Conservation (phyloP, 2,888 invertebrate genomes). For the Icerya purchasi region DNA sequence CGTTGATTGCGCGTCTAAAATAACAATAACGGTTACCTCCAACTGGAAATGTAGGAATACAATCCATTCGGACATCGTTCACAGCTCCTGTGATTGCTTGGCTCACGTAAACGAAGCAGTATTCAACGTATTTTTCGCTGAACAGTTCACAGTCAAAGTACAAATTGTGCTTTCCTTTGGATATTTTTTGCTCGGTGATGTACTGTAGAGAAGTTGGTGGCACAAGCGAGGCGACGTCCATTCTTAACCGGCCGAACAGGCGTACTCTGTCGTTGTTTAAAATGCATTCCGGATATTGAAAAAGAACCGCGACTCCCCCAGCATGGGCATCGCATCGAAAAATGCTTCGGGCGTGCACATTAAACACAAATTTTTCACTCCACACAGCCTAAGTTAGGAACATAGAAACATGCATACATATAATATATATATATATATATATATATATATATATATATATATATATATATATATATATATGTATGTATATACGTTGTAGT, state of each 20-base stretch:
- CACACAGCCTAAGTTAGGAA: slow-evolving; percentile 66
- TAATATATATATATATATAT: no score
- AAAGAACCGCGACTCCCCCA: slow-evolving; percentile 46
- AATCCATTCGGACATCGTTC: slow-evolving; percentile 62
- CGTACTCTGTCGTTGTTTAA: slow-evolving; percentile 49
- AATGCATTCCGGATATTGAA: slow-evolving; percentile 66
- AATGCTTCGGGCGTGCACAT: slow-evolving; percentile 61
- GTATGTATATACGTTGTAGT: no score
- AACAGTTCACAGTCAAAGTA: slow-evolving; percentile 62
- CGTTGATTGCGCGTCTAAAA: no score
- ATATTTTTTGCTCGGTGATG: slow-evolving; percentile 34
- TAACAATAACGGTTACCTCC: slow-evolving; percentile 34
- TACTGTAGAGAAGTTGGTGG: slow-evolving; percentile 42
- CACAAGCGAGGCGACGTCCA: slow-evolving; percentile 42
- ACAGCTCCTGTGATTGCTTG: slow-evolving; percentile 68
- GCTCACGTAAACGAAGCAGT: slow-evolving; percentile 72
- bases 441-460: no score
- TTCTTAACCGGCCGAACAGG: slow-evolving; percentile 48
- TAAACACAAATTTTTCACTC: slow-evolving; percentile 66
- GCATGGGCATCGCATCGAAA: slow-evolving; percentile 56
- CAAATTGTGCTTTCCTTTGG: slow-evolving; percentile 50
- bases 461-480: no score
- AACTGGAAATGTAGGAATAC: slow-evolving; percentile 59
- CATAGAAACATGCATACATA: no score
- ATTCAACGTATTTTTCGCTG: slow-evolving; percentile 61